Evolutionary conservation across 2,888 invertebrate species (phyloP).

Genomic region (Carcina quercana): DNA sequence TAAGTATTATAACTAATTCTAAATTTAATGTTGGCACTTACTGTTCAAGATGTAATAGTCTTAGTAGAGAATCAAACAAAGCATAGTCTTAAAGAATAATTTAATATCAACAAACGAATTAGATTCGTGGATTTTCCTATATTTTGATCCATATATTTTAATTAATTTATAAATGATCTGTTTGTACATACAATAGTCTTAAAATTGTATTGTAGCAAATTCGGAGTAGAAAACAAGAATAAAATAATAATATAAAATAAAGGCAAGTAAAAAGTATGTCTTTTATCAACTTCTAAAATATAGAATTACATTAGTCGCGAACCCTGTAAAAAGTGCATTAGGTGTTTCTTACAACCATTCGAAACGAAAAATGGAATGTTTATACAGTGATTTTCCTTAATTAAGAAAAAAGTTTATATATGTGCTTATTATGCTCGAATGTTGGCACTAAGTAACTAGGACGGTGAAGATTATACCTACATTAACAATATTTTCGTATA

Average conservation of each 20-base stretch:
- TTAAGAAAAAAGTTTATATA: too few relatives aligned
- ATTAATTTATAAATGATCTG: not conserved
- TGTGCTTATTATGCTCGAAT: too few relatives aligned
- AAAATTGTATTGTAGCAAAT: not conserved
- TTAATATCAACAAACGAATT: conserved; percentile 60
- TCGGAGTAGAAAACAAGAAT: not conserved
- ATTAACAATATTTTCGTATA: too few relatives aligned
- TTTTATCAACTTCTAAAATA: too few relatives aligned
- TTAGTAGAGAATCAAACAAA: conserved; percentile 7
- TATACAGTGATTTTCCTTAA: too few relatives aligned
- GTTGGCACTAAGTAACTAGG: conserved; percentile 25
- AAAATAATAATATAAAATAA: not conserved
- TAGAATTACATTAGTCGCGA: too few relatives aligned
- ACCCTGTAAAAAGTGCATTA: too few relatives aligned
- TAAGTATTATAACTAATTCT: too few relatives aligned
- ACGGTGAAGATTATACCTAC: conserved; percentile 16
- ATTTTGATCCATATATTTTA: conserved; percentile 17
- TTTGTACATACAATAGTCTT: not conserved
- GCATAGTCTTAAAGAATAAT: conserved; percentile 30
- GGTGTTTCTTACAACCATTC: too few relatives aligned
- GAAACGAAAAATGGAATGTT: too few relatives aligned
- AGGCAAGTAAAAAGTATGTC: not conserved
- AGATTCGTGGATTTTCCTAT: conserved; percentile 44
- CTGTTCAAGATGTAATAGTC: too few relatives aligned
- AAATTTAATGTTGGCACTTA: too few relatives aligned